Base-by-base conservation (phyloP, 2,888 invertebrate species). In the Eupithecia tripunctaria region DNA sequence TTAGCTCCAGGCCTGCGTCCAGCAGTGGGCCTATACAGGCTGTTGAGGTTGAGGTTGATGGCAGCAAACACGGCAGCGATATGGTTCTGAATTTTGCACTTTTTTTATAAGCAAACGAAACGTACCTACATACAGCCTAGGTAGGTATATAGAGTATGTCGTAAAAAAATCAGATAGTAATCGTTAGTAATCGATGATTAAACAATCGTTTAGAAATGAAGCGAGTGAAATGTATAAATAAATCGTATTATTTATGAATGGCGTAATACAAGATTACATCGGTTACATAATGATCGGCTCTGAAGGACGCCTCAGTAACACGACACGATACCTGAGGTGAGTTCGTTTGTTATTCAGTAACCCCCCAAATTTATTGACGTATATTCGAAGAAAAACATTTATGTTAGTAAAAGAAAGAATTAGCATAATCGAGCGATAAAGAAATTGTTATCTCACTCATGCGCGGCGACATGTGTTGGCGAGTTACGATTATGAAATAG, bases 281-380 rank as follows among this genome's bases (percentile, higher is more conserved):
- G 69, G 72, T 82, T 84, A 78, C 81, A 82, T 83, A 86, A 82
- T 77, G 72, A 70, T 74, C 73, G 51, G 73, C 76, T 77, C 71
- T 71, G 75, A 81, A 82, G 84, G 85, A 84, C 86, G 82, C 76
- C 79, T 76, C 84, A 86, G 86, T 88, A 85, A 82, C 81, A 82
- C 84, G 73, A 82, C 81, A 82, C 84, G 73, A 63, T 86, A 41
- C 41, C 83, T 62, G 65, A 65, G 67, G 47, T 63, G 67, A 73
- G 67, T 56, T 62, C 67, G 67, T 73, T 70, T 72, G 47, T 68
- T 71, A 51, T 74, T 70, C 69, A 72, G 68, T 70, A 72, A 47
- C 59, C 67, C 56, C 21, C 64, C 62, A 66, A 68, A 74, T 74
- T 78, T 76, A 75, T 77, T 70, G 36, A 78, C 75, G 77, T 68